phyloP scores from a whole-genome alignment of 2,113 vertebrate species.

The Brachypteracias leptosomus region DNA sequence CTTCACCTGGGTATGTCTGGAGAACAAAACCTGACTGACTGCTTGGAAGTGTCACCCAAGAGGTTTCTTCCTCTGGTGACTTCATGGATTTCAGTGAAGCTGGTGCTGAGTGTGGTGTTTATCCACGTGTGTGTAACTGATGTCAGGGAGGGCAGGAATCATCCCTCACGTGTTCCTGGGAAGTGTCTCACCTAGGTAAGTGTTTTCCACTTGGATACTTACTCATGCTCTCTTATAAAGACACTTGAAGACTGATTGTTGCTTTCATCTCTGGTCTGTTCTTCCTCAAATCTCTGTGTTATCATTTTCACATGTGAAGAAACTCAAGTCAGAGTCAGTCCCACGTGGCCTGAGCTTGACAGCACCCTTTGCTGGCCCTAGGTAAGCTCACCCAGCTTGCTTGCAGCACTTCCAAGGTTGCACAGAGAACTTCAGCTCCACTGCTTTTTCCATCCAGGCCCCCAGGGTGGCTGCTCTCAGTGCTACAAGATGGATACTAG shows the following conservation, averaged over 20 bases:
- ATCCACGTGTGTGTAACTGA: not conserved
- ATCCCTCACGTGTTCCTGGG: not conserved
- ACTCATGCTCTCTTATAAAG: not conserved
- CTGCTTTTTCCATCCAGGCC: not conserved
- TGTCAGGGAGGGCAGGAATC: not conserved
- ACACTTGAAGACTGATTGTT: not conserved
- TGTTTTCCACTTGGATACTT: not conserved
- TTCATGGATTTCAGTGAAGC: not conserved
- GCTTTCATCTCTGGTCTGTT: not conserved
- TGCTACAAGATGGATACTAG: not conserved
- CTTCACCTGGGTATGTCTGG: not conserved
- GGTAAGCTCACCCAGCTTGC: not conserved
- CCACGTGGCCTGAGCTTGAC: not conserved
- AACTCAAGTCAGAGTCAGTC: accelerated
- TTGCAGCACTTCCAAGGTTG: not conserved
- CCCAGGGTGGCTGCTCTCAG: not conserved
- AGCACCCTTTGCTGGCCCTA: accelerated
- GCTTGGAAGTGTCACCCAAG: not conserved
- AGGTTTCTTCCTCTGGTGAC: not conserved
- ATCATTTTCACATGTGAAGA: not conserved
- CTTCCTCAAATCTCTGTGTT: not conserved
- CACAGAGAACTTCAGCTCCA: not conserved
- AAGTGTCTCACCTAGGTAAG: not conserved
- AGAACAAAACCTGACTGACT: not conserved
- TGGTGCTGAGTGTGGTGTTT: not conserved